These are phyloP conservation scores for Megaustenia siamemsis DNA, from an alignment of 2,888 invertebrate species.

Conservation along the genomic window DNA sequence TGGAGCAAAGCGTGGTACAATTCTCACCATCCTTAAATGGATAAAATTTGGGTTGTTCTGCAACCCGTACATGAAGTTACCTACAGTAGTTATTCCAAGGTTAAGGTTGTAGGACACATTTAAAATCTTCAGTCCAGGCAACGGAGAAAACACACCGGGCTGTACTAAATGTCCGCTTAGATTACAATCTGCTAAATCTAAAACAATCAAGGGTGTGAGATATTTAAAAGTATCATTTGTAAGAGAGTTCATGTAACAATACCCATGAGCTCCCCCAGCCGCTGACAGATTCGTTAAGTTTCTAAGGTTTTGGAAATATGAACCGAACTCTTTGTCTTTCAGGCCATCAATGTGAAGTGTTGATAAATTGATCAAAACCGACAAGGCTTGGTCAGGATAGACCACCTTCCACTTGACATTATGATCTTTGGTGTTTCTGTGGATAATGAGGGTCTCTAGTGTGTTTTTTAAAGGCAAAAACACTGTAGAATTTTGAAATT, in stretches of 20 bases:
- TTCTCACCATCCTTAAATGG: slow-evolving; percentile 26
- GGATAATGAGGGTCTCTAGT: slow-evolving; percentile 12
- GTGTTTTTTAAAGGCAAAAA: slow-evolving; percentile 34
- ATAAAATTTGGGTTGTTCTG: slow-evolving; percentile 23
- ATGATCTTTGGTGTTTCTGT: slow-evolving; percentile 22
- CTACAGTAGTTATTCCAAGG: slow-evolving; percentile 41
- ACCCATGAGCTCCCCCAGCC: slow-evolving; percentile 8
- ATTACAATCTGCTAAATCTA: slow-evolving; percentile 50
- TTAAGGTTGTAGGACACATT: slow-evolving; percentile 45
- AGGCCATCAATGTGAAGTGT: slow-evolving; percentile 49
- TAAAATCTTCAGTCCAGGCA: slow-evolving; percentile 17
- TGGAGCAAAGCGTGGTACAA: slow-evolving; percentile 29
- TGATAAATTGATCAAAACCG: slow-evolving; percentile 22
- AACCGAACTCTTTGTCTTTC: background rate
- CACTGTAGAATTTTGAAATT: background rate
- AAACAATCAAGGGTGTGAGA: background rate
- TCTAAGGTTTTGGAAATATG: background rate
- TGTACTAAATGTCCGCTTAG: slow-evolving; percentile 2
- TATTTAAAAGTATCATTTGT: slow-evolving; percentile 30
- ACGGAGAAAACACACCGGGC: background rate
- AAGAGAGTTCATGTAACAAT: slow-evolving; percentile 27
- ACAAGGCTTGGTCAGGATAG: slow-evolving; percentile 49
- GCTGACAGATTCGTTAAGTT: slow-evolving; percentile 35
- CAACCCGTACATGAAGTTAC: slow-evolving; percentile 46
- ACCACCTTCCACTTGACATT: no score